These are phyloP conservation scores for Rhinopomastus cyanomelas DNA, from an alignment of 2,113 vertebrate genomes.

Conservation along the genomic window DNA sequence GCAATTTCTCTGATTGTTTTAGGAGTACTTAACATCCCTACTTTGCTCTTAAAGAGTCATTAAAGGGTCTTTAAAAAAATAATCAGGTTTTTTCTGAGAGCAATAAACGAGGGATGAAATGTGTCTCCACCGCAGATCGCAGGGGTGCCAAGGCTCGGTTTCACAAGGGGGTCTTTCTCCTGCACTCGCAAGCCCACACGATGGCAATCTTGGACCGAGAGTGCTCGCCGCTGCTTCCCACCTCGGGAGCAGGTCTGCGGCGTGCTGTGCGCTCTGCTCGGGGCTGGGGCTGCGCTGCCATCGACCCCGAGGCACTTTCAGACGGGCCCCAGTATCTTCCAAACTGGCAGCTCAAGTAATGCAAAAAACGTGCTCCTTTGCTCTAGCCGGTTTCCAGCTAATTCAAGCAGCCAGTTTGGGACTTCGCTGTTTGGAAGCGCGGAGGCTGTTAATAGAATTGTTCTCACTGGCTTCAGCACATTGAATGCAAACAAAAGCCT, in stretches of 20 bases:
- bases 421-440: neutral
- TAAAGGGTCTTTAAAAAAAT: neutral
- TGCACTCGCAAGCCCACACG: constrained; percentile 46
- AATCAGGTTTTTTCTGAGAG: neutral
- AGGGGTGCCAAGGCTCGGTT: neutral
- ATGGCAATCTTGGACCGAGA: constrained; percentile 66
- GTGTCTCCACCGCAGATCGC: neutral
- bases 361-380: neutral
- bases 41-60: neutral
- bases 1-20: constrained; percentile 2
- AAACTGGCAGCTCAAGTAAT: neutral
- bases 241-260: neutral
- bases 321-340: neutral
- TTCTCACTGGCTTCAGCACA: neutral
- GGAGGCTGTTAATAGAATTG: neutral
- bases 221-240: neutral
- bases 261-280: accelerated
- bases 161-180: neutral
- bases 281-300: neutral
- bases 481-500: neutral
- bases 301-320: neutral
- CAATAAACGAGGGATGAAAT: neutral
- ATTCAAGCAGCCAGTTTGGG: neutral
- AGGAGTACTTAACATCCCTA: neutral
- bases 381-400: neutral